Evolutionary conservation across 1,140 invertebrate genomes (phyloP), one percentile per base, ranked within the genome.

Genomic region (Pogonomyrmex barbatus): DNA sequence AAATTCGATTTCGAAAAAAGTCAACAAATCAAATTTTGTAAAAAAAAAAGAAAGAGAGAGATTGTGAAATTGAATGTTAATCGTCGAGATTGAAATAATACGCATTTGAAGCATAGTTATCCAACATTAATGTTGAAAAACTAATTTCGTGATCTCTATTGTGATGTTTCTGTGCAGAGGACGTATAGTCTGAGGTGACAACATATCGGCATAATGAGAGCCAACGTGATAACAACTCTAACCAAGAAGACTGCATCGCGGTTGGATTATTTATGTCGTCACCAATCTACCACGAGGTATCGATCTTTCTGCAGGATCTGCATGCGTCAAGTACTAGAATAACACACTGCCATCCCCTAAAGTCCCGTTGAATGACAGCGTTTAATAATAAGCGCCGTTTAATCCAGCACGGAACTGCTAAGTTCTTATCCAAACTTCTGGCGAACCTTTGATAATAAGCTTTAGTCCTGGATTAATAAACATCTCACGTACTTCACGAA

Each of bases 391-490:
- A 65, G 63, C 62, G n/a, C n/a, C 33, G 12, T 79, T 67, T 79
- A 67, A 79, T 79, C 60, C 33, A n/a, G 33, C 42, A 14, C 10
- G 14, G 3, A 79, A 79, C 45, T 79, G 33, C 24, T 67, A 67
- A 79, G 45, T 67, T 79, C 45, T 67, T 79, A 63, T 65, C 17
- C 60, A 79, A 67, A 78, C n/a, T 33, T 24, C 17, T n/a, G 33
- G 60, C 45, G 33, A 67, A 79, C 24, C 12, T 1, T 36, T 79
- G 45, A 65, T 79, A 79, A 79, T 79, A 79, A 67, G 45, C 33
- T 79, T 52, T 47, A 79, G 42, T 6, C 60, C 33, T 2, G 60
- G n/a, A 79, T 67, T 79, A 79, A 79, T 79, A 65, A 79, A 65
- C 45, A 24, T 79, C 30, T 65, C 76, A 77, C 75, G 58, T 78